Conservation (phyloP, 2,113 vertebrate genomes). For the Xiphophorus hellerii region DNA sequence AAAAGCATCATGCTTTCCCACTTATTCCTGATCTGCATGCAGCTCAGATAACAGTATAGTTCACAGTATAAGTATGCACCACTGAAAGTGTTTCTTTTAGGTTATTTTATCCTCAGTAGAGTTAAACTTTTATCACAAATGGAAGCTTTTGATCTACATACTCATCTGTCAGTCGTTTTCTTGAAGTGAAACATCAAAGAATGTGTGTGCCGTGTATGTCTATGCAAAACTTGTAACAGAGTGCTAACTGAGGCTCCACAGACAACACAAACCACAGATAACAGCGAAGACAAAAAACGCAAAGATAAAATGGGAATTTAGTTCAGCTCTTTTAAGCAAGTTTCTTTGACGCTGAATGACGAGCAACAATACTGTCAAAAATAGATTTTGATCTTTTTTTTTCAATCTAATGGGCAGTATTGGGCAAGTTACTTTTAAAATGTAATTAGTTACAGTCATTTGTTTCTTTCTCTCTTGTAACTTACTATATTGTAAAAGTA, state of each 20-base stretch:
- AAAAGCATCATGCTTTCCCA: too few relatives aligned
- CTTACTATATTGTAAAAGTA: too few relatives aligned
- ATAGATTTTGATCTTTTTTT: too few relatives aligned
- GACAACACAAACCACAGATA: background rate
- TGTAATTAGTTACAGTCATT: too few relatives aligned
- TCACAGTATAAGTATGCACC: background rate
- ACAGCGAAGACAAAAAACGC: constrained; percentile 15
- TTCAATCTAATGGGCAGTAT: too few relatives aligned
- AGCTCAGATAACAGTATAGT: too few relatives aligned
- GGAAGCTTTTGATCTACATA: constrained; percentile 49
- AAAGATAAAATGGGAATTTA: background rate
- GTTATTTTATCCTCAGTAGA: constrained; percentile 21
- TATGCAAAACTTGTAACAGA: constrained; percentile 12
- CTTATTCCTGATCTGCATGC: background rate
- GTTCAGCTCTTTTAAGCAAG: background rate
- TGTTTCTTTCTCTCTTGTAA: too few relatives aligned
- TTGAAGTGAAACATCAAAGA: constrained; percentile 45
- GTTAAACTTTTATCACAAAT: constrained; percentile 54
- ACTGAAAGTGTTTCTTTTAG: constrained; percentile 23
- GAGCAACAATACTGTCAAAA: background rate
- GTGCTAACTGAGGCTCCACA: background rate
- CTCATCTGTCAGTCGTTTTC: constrained; percentile 31
- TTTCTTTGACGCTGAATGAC: background rate
- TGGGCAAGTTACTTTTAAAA: too few relatives aligned
- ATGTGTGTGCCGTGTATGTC: constrained; percentile 8